A percentile compares a stretch with the other conserved stretches of the same genome.
These are phyloP conservation scores for Chaenocephalus aceratus DNA, from an alignment of 2,113 vertebrate genomes.

Conservation along the genomic window DNA sequence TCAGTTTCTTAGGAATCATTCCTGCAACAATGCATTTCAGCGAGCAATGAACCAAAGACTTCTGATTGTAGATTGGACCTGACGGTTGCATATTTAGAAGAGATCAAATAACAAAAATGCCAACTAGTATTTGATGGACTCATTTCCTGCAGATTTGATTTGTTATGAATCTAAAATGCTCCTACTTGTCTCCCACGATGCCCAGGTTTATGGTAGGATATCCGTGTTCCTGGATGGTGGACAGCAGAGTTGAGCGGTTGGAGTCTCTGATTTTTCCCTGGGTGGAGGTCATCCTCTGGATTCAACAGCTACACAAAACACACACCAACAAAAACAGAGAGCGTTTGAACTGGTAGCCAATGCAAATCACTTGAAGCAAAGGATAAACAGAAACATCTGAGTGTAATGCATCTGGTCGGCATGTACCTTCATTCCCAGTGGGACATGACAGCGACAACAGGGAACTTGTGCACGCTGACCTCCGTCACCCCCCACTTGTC, in stretches of 20 bases:
- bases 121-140: too few species aligned
- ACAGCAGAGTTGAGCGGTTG: slow-evolving; percentile 97
- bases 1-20: too few species aligned
- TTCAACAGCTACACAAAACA: slow-evolving; percentile 89
- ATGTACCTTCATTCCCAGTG: slow-evolving; percentile 96
- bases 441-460: slow-evolving; percentile 98
- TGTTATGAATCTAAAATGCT: neutral
- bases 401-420: neutral
- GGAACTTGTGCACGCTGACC: slow-evolving; percentile 99
- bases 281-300: slow-evolving; percentile 98
- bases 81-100: too few species aligned
- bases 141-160: neutral
- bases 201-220: slow-evolving; percentile 99
- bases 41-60: neutral
- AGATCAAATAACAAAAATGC: too few species aligned
- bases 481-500: slow-evolving; percentile 96
- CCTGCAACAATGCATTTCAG: neutral
- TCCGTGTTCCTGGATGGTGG: slow-evolving; percentile 99
- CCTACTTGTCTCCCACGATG: slow-evolving; percentile 99
- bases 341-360: neutral
- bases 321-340: slow-evolving; percentile 1
- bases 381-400: neutral
- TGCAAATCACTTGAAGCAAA: too few species aligned
- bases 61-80: neutral
- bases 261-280: slow-evolving; percentile 98